Percentiles rank a stretch among this genome's conserved stretches.
Conservation (phyloP, 2,797 vertebrate genomes). For the Paratrypauchen microcephalus region DNA sequence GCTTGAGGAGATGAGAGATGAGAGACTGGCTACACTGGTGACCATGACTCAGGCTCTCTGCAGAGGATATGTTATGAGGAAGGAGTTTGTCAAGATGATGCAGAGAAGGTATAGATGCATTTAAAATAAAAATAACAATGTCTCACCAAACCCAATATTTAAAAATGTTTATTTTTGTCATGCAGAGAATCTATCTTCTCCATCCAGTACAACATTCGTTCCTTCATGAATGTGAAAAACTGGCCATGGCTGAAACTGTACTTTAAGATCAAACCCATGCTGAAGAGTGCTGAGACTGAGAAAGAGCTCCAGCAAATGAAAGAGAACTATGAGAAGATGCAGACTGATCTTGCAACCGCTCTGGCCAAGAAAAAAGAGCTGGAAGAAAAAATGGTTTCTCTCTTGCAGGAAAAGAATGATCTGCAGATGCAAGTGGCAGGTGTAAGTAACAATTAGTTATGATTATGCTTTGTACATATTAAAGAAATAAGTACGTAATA, state of each 20-base stretch:
- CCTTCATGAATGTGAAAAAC: slow-evolving; percentile 88
- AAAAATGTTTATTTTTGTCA: neutral
- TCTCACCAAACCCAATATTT: neutral
- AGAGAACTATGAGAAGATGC: slow-evolving; percentile 72
- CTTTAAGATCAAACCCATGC: slow-evolving; percentile 88
- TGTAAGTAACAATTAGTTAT: slow-evolving; percentile 62
- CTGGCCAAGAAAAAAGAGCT: slow-evolving; percentile 82
- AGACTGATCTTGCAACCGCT: slow-evolving; percentile 80
- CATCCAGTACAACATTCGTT: too few species aligned
- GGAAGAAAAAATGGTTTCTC: slow-evolving; percentile 80
- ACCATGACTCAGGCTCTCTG: slow-evolving; percentile 82
- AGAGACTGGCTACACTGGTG: slow-evolving; percentile 80
- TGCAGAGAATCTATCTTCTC: slow-evolving; percentile 79
- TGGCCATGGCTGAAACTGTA: slow-evolving; percentile 91
- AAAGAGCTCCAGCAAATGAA: slow-evolving; percentile 88
- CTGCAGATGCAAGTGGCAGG: slow-evolving; percentile 83
- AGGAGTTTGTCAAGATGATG: slow-evolving; percentile 83
- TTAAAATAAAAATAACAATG: neutral
- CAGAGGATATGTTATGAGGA: slow-evolving; percentile 80
- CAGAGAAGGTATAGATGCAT: slow-evolving; percentile 67
- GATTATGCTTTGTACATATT: neutral
- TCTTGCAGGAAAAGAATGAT: slow-evolving; percentile 87
- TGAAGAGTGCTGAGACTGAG: slow-evolving; percentile 75
- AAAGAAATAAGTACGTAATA: neutral
- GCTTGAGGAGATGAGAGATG: slow-evolving; percentile 87